Base-by-base conservation (phyloP, 23 tunicate genomes). In the Halocynthia roretzi region DNA sequence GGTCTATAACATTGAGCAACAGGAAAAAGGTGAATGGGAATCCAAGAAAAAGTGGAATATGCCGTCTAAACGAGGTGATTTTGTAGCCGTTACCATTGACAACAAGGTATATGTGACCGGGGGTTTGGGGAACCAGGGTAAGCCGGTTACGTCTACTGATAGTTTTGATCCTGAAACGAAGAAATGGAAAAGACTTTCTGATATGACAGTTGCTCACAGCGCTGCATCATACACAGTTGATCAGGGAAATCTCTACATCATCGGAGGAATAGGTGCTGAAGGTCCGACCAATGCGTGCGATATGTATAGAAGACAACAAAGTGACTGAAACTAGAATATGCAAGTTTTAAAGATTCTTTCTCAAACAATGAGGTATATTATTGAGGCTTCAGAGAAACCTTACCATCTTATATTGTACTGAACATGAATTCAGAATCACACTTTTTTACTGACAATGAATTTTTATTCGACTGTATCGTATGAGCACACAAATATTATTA, bases 1-100 rank as follows among this genome's bases (percentile, higher is more conserved):
- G 70, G 63, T 92, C 48, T 92, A 78, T 62, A 60, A 82, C 8
- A 21, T 77, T 6, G 83, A 81, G 6, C 81, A 82, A 31, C 68
- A 82, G 12, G 98, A 92, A 57, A 86, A 70, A 53, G 93, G 98
- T 12, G 92, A 86, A 50, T 92, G 98, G 98, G 22, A 60, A 8
- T 52, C 85, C 31, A 75, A 72, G 56, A 92, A 92, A 75, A 76
- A 82, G 65, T 79, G 80, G 82, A 85, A 82, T 11, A 82, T 92
- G 66, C 98, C 98, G 23, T 86, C 87, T 50, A 92, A 92, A 52
- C 75, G 98, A 31, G 98, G 98, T 48, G 98, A 92, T 69, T 92
- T 92, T 68, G 62, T 80, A 12, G 68, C 83, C 6, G 80, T 62
- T 8, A 70, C 83, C 14, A 53, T 92, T 0, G 97, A 91, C 76